Conservation (phyloP, 2,888 invertebrate genomes). For the Cryptops parisi region DNA sequence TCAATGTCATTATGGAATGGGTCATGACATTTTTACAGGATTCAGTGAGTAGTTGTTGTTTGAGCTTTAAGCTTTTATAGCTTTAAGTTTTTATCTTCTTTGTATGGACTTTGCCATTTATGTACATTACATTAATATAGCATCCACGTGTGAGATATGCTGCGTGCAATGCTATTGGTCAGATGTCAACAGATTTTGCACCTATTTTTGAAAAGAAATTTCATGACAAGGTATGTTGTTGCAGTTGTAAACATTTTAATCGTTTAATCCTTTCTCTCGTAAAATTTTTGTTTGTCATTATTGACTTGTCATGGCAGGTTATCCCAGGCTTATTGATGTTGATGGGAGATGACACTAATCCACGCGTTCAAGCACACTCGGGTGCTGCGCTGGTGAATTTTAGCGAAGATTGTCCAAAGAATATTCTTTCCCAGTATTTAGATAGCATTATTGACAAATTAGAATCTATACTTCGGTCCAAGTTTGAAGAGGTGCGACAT, state of each 20-base stretch:
- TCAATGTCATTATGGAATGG: slow-evolving; percentile 83
- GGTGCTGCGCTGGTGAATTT: slow-evolving; percentile 98
- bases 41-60: slow-evolving; percentile 34
- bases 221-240: slow-evolving; percentile 57
- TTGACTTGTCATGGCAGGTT: slow-evolving; percentile 37
- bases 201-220: slow-evolving; percentile 95
- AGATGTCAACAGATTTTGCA: slow-evolving; percentile 98
- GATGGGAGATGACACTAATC: slow-evolving; percentile 78
- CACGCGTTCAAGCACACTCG: slow-evolving; percentile 79
- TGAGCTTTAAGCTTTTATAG: neutral
- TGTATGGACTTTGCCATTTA: no score
- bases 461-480: slow-evolving; percentile 72
- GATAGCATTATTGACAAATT: slow-evolving; percentile 82
- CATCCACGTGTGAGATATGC: slow-evolving; percentile 91
- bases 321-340: slow-evolving; percentile 79
- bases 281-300: neutral
- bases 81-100: no score
- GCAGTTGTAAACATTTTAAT: neutral
- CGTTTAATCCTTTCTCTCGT: neutral
- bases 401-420: slow-evolving; percentile 96
- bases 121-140: slow-evolving; percentile 32
- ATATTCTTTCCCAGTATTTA: slow-evolving; percentile 76
- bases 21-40: slow-evolving; percentile 74
- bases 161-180: slow-evolving; percentile 96
- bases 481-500: slow-evolving; percentile 65